Base-by-base conservation (phyloP, 2,797 vertebrate genomes). In the Craterocephalus amniculus region DNA sequence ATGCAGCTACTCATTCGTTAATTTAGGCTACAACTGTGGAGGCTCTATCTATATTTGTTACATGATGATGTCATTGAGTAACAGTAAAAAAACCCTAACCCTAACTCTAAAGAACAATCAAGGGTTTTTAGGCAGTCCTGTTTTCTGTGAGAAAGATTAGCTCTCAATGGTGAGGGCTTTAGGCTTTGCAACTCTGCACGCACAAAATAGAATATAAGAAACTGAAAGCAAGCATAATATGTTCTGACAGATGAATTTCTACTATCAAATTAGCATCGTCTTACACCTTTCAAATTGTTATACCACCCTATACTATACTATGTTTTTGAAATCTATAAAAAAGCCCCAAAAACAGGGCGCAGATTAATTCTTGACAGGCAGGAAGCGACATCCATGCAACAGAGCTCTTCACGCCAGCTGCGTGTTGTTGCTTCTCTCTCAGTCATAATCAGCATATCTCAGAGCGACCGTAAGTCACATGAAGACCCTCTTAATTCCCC, bases 361-460 rank as follows among this genome's bases (percentile, higher is more conserved):
- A 83, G 72, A 83, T 85, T 83, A 78, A 74, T 87, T 81, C 83
- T 76, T 81, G 86, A 89, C 81, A 70, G 87, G 75, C 81, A 85
- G 74, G 75, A 88, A 87, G 80, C 72, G 85, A 87, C 82, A 83
- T 83, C 78, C 74, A 2, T 75, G 82, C 63, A 34, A 66, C 63
- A 51, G 52, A 76, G 79, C 84, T 82, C 80, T 85, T 88, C 81
- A 79, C 83, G 77, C 82, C 80, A 86, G 80, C 85, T 81, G 85
- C 35, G 56, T 27, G 63, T 83, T 67, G 83, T 77, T 76, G 65
- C 76, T 51, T 69, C 80, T 60, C 78, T 83, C 88, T 85, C 82
- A 86, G 78, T 90, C 82, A 83, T 87, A 86, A 91, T 88, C 78
- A 80, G 80, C 16, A 55, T 63, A 64, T 72, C 87, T 87, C 82